These are phyloP conservation scores for Drosophila colorata DNA, from an alignment of 2,888 invertebrate genomes.

Conservation along the genomic window DNA sequence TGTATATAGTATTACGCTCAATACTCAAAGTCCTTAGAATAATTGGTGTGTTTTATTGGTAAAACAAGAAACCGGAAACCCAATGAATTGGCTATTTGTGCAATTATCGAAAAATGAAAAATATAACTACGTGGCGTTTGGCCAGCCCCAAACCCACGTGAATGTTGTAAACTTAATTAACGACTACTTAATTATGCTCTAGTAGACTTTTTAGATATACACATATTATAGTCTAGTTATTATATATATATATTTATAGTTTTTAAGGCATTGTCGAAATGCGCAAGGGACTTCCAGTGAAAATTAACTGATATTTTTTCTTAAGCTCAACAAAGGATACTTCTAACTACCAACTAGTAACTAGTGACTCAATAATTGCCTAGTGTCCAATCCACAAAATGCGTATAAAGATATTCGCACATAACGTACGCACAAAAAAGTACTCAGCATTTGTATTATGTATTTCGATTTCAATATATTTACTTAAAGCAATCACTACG, in stretches of 20 bases:
- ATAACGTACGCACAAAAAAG: constrained; percentile 51
- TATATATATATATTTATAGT: constrained; percentile 7
- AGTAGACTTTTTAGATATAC: constrained; percentile 50
- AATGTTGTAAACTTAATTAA: constrained; percentile 70
- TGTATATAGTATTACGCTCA: constrained; percentile 62
- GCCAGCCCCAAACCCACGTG: constrained; percentile 20
- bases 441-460: constrained; percentile 63
- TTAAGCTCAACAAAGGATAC: constrained; percentile 27
- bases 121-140: constrained; percentile 35
- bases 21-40: constrained; percentile 74
- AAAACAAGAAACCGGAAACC: constrained; percentile 50
- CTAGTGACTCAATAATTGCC: constrained; percentile 10
- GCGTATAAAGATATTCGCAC: constrained; percentile 9
- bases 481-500: constrained; percentile 77
- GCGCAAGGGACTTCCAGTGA: constrained; percentile 84
- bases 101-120: constrained; percentile 62
- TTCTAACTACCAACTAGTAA: constrained; percentile 9
- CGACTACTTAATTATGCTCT: constrained; percentile 69
- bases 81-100: constrained; percentile 77
- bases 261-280: constrained; percentile 59
- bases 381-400: constrained; percentile 23
- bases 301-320: constrained; percentile 68
- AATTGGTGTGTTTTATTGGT: constrained; percentile 57
- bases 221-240: constrained; percentile 8
- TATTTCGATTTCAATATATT: constrained; percentile 51